Evolutionary conservation across 1,140 invertebrate genomes (phyloP).

Genomic region (Drosophila triauraria): DNA sequence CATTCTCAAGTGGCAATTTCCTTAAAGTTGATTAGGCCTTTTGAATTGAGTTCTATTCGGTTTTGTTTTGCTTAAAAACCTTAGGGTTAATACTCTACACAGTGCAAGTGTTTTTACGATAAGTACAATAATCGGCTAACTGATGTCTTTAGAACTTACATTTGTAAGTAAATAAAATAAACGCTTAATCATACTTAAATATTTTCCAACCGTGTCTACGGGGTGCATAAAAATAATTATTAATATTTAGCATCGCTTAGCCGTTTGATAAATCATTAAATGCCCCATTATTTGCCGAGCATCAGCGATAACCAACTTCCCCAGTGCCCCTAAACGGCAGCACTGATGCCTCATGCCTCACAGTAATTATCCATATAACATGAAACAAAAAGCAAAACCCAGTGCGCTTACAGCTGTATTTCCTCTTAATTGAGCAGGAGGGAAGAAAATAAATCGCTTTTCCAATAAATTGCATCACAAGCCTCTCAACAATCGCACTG

Average conservation of each 20-base stretch:
- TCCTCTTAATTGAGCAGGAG: slow-evolving; percentile 46
- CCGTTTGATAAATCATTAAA: slow-evolving; percentile 31
- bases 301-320: slow-evolving; percentile 36
- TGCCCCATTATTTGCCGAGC: slow-evolving; percentile 26
- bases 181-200: neutral
- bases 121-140: neutral
- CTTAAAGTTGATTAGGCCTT: slow-evolving; percentile 69
- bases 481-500: slow-evolving; percentile 45
- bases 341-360: slow-evolving; percentile 28
- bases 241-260: slow-evolving; percentile 15
- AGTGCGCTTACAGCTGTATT: slow-evolving; percentile 36
- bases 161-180: neutral
- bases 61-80: slow-evolving; percentile 29
- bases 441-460: slow-evolving; percentile 55
- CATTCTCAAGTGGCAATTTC: slow-evolving; percentile 56
- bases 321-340: slow-evolving; percentile 16
- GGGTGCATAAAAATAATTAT: slow-evolving; percentile 13
- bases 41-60: slow-evolving; percentile 18
- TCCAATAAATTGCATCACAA: slow-evolving; percentile 77
- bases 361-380: slow-evolving; percentile 42
- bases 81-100: slow-evolving; percentile 5
- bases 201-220: slow-evolving; percentile 2
- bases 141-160: neutral
- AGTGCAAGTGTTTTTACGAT: neutral
- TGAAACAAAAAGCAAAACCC: slow-evolving; percentile 26